Percentiles rank a stretch among this genome's conserved stretches.
phyloP scores from a whole-genome alignment of 2,888 invertebrate species.

The Sminthurides aquaticus region DNA sequence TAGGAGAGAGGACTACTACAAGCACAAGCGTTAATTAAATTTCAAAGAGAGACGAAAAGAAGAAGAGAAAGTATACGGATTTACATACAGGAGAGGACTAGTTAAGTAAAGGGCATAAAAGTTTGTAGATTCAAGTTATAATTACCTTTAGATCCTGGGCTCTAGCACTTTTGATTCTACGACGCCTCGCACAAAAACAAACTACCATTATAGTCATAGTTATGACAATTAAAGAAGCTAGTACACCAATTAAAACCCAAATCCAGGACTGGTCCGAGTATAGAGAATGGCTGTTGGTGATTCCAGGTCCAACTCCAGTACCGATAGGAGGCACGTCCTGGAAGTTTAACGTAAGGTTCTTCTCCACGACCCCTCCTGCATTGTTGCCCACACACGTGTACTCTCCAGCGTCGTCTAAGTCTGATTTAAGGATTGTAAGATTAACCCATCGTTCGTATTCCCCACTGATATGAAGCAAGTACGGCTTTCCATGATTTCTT shows the following conservation, averaged over 20 bases:
- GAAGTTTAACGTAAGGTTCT: constrained; percentile 61
- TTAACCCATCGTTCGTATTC: constrained; percentile 63
- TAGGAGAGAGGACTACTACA: background rate
- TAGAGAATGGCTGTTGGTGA: constrained; percentile 24
- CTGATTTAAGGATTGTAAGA: constrained; percentile 72
- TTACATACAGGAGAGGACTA: background rate
- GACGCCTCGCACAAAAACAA: constrained; percentile 32
- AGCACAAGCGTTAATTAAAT: background rate
- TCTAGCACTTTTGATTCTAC: constrained; percentile 31
- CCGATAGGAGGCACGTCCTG: constrained; percentile 40
- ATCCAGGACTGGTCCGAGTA: constrained; percentile 30
- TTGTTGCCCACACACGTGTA: constrained; percentile 75
- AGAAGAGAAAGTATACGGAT: background rate
- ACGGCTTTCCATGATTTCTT: constrained; percentile 31
- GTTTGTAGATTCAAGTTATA: background rate
- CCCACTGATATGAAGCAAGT: constrained; percentile 35
- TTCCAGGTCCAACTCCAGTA: constrained; percentile 34
- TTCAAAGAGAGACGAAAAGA: constrained; percentile 1
- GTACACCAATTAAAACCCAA: constrained; percentile 31
- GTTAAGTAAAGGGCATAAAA: background rate
- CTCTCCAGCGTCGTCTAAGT: constrained; percentile 72
- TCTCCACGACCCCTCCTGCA: constrained; percentile 67
- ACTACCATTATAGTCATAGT: constrained; percentile 28
- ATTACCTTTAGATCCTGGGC: constrained; percentile 35
- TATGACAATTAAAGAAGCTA: constrained; percentile 26